Evolutionary conservation across 23 tunicate species (phyloP).

Genomic region (Oikopleura albicans): DNA sequence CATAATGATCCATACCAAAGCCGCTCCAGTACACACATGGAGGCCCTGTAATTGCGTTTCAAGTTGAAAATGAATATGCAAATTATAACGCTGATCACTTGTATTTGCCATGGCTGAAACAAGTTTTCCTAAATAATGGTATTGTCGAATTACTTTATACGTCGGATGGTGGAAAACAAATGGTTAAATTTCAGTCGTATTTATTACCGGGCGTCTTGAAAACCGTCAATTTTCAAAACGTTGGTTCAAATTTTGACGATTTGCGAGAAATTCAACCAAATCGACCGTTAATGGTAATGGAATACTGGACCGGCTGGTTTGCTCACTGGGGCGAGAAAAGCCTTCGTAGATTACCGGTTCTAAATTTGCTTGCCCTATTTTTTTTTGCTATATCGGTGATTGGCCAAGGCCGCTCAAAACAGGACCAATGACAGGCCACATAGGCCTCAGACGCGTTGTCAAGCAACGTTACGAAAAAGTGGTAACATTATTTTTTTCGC

Average conservation of each 20-base stretch:
- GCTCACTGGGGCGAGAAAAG: conserved; percentile 66
- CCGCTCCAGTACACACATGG: conserved; percentile 51
- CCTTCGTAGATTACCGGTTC: not conserved
- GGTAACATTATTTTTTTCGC: too few species aligned
- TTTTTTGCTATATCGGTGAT: too few species aligned
- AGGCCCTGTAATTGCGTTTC: conserved; percentile 82
- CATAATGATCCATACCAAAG: too few species aligned
- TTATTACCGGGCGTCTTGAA: conserved; percentile 43
- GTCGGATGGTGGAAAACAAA: conserved; percentile 26
- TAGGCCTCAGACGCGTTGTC: too few species aligned
- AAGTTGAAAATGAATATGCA: conserved; percentile 89
- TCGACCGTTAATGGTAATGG: conserved; percentile 80
- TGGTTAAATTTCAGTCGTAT: conserved; percentile 21
- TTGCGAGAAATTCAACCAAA: conserved; percentile 31
- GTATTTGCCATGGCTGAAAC: conserved; percentile 31
- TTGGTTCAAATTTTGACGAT: not conserved
- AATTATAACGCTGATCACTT: conserved; percentile 27
- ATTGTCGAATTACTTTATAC: conserved; percentile 34
- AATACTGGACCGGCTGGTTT: conserved; percentile 98
- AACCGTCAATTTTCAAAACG: conserved; percentile 47
- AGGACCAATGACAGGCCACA: too few species aligned
- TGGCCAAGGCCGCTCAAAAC: too few species aligned
- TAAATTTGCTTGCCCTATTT: too few species aligned
- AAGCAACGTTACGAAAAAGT: too few species aligned
- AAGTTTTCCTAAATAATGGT: conserved; percentile 19